These are phyloP conservation scores for Pseudococcus longispinus DNA, from an alignment of 2,888 invertebrate species.

Conservation along the genomic window DNA sequence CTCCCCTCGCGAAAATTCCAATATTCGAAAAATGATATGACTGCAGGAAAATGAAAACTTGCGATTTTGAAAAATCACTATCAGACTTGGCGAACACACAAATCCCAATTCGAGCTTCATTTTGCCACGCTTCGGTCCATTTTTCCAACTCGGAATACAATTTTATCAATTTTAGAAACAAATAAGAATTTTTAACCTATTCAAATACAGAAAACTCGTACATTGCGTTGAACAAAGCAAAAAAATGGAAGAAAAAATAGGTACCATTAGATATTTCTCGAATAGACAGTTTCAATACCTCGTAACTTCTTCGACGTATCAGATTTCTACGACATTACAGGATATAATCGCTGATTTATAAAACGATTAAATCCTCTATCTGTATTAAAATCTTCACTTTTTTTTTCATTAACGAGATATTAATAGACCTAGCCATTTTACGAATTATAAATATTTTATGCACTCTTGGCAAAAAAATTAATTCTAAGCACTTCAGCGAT, in stretches of 20 bases:
- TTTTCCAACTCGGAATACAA: no score
- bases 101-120: no score
- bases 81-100: no score
- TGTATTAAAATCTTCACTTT: not conserved
- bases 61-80: no score
- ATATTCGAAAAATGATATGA: no score
- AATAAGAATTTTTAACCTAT: not conserved
- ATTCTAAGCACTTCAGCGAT: not conserved
- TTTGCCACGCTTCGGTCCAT: no score
- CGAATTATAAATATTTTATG: not conserved
- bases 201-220: not conserved
- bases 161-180: no score
- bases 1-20: no score
- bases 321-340: not conserved
- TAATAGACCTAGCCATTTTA: not conserved
- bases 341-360: not conserved
- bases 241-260: not conserved
- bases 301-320: not conserved
- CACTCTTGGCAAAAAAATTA: not conserved
- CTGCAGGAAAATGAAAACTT: no score
- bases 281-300: not conserved
- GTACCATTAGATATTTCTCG: not conserved
- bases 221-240: not conserved
- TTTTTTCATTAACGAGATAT: not conserved
- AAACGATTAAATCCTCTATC: not conserved